These are phyloP conservation scores for Ochlodes sylvanus DNA, from an alignment of 2,888 invertebrate genomes.

Conservation along the genomic window DNA sequence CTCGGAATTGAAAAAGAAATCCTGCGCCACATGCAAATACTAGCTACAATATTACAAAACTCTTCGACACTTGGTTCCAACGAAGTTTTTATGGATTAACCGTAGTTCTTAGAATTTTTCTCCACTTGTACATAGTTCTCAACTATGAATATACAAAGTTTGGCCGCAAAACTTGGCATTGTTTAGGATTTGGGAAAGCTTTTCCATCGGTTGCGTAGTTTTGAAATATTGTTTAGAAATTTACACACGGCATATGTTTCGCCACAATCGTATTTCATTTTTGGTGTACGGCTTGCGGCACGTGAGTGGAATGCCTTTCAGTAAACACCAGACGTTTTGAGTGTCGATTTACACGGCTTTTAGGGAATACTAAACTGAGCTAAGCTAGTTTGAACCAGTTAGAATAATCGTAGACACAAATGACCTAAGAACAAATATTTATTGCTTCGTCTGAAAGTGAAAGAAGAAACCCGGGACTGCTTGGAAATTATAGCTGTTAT, in stretches of 20 bases:
- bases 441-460: too few species aligned
- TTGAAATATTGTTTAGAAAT: slow-evolving; percentile 9
- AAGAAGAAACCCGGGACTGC: too few species aligned
- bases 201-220: slow-evolving; percentile 13
- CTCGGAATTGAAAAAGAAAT: slow-evolving; percentile 81
- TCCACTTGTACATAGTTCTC: slow-evolving; percentile 28
- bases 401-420: too few species aligned
- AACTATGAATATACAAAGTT: slow-evolving; percentile 30
- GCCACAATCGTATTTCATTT: not conserved
- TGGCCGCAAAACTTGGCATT: slow-evolving; percentile 28
- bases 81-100: slow-evolving; percentile 40
- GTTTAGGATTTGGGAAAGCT: slow-evolving; percentile 31
- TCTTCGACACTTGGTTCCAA: slow-evolving; percentile 38
- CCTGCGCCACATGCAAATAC: slow-evolving; percentile 68
- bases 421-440: too few species aligned
- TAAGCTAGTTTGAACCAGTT: not conserved
- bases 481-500: too few species aligned
- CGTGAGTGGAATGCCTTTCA: not conserved
- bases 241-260: slow-evolving; percentile 5
- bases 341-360: not conserved
- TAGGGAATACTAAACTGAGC: slow-evolving; percentile 1
- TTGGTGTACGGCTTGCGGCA: not conserved
- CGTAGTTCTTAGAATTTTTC: slow-evolving; percentile 28
- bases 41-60: slow-evolving; percentile 67
- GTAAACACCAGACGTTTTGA: not conserved